Evolutionary conservation across 2,888 invertebrate species (phyloP), one percentile per base, ranked within the genome.

Genomic region (Branchipolynoe longqiensis): DNA sequence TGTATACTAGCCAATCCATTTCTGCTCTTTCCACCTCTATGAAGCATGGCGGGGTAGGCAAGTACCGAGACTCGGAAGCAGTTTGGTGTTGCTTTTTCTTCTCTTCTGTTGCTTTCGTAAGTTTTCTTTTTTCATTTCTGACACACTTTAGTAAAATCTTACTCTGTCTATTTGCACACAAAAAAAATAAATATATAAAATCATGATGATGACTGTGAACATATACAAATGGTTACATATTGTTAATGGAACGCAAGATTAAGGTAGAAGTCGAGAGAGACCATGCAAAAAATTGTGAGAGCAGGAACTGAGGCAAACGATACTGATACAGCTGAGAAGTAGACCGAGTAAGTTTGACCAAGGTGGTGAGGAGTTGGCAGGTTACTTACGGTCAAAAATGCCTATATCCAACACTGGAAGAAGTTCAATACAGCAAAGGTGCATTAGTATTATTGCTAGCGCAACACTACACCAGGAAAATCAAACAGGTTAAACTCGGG

Each of bases 371-470:
- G 78, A 78, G 48, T 78, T 78, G 78, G 59, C 59, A 83, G 59
- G 59, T 84, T 84, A 84, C 84, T 84, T 84, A 84, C 84, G 64
- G 84, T 69, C 84, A 84, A 84, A 84, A 84, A 84, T 69, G 84
- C 84, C 84, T 48, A 69, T 84, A 84, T 62, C 69, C 41, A 73
- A 73, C 59, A 73, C 84, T 84, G 84, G 64, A 84, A 84, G 41
- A 64, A 33, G 64, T 59, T 69, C 84, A 84, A 84, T 69, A 84
- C 84, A 84, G 69, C 84, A 84, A 84, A 84, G 59, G 84, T 84
- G 84, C 84, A 69, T 84, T 84, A 84, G 84, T 84, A 64, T 78
- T 78, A 78, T 78, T 78, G 78, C 78, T 78, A 78, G 78, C 78
- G 78, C 78, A 78, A 78, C 78, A 78, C 78, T 78, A 78, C 78